Evolutionary conservation across 2,797 vertebrate species (phyloP), one percentile per base, ranked within the genome.

Genomic region (Hoplostethus mediterraneus): DNA sequence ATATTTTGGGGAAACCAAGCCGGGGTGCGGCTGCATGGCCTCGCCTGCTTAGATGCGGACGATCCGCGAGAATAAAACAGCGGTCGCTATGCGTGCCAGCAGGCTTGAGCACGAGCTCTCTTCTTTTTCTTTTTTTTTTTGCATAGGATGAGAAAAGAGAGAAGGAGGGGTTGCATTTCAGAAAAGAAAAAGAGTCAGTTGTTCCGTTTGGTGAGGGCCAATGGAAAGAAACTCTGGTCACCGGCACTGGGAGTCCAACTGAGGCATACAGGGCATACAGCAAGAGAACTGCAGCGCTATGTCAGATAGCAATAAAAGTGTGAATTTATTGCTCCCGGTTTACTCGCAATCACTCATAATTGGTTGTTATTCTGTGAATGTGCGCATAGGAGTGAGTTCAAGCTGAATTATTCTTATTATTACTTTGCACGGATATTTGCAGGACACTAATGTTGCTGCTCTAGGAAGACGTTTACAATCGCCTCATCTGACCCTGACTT

Each of bases 151-250:
- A 91, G 82, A 79, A 68, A 51, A 67, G 61, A 45, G 74, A 82
- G 77, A 76, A 57, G 77, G 84, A 77, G 72, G 80, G 73, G 85
- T 83, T 67, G 65, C 6, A 28, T 89, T 85, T 83, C 55, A 84
- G 75, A 68, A 67, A 71, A 70, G 71, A 89, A 82, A 77, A 59
- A 58, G 73, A 90, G 84, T 93, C 93, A 94, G 83, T 92, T 92
- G 88, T 94, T 94, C 93, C 93, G 42, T 92, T 90, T 65, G 55
- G 53, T 68, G 77, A 72, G 60, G 64, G 89, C 92, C 91, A 94
- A 80, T 75, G 91, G 92, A 93, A 94, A 91, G 81, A 91, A 92
- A 90, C 77, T 82, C 75, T 80, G 82, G 87, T 89, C 79, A 86
- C 81, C 81, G 67, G 76, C 5, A 11, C 90, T 79, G 80, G 86